phyloP scores from a whole-genome alignment of 2,888 invertebrate genomes.

The Sarcophaga carnaria region DNA sequence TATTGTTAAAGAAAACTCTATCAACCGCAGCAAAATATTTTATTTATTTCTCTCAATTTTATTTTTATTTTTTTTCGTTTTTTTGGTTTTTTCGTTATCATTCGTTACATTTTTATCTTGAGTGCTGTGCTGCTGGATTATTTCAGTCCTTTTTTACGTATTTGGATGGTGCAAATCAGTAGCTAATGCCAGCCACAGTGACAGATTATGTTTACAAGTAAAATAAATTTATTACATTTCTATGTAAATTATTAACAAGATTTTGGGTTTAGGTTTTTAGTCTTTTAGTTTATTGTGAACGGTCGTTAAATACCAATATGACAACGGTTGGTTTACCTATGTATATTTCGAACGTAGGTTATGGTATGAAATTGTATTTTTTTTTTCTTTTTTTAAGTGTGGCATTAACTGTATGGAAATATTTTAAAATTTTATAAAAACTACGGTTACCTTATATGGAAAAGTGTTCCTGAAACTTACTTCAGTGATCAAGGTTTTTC shows the following conservation, averaged over 20 bases:
- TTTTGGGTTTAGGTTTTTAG: constrained; percentile 2
- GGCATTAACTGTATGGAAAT: no score
- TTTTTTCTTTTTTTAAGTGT: no score
- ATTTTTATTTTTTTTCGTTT: background rate
- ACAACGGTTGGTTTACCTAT: background rate
- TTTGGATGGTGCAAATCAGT: constrained; percentile 63
- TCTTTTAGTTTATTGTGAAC: background rate
- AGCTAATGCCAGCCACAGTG: constrained; percentile 68
- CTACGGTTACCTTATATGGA: no score
- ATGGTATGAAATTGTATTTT: no score
- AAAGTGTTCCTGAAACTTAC: no score
- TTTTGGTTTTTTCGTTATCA: background rate
- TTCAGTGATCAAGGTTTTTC: no score
- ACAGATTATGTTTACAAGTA: constrained; percentile 74
- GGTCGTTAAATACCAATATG: background rate
- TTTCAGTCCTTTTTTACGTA: constrained; percentile 20
- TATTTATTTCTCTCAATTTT: constrained; percentile 39
- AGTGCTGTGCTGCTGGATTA: constrained; percentile 18
- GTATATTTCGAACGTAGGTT: no score
- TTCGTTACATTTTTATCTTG: constrained; percentile 44
- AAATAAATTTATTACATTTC: constrained; percentile 81
- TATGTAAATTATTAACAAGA: constrained; percentile 76
- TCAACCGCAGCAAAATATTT: no score
- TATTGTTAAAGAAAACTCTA: constrained; percentile 47
- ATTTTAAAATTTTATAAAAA: no score